Evolutionary conservation across 2,888 invertebrate species (phyloP), one percentile per base, ranked within the genome.

Genomic region (Pollenia labialis): DNA sequence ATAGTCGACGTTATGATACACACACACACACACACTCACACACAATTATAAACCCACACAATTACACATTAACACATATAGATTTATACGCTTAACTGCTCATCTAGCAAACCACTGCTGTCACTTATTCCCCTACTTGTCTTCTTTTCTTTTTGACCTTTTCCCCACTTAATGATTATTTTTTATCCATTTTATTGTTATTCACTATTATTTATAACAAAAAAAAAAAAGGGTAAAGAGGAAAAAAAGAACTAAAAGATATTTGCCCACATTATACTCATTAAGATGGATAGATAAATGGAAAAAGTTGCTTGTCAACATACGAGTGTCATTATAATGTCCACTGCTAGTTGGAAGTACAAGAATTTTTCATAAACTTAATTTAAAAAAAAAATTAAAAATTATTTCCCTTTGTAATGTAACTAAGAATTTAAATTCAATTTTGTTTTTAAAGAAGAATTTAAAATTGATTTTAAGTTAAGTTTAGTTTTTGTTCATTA

Each of bases 201-300:
- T 80, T 40, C 72, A 74, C 46, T 52, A 32, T 58, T 42, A 77
- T 69, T 46, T 68, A 32, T 54, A 7, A 64, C 11, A 18, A 12
- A 1, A 60, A 42, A n/a, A 48, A 56, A 12, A 50, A n/a, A 14
- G 18, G 23, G 32, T 32, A 32, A 32, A 32, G 6, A 66, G 10
- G 50, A 75, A 60, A 68, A 69, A 68, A 83, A 56, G 62, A 68
- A 85, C 68, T 71, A 68, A 87, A 84, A 84, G 84, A 76, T 81
- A 87, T 87, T 87, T 84, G 62, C 56, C 81, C 81, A 77, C 87
- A 87, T 87, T 87, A 72, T 60, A 64, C 86, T 87, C 83, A 87
- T 87, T 87, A 87, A 87, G 87, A 87, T 84, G 74, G 81, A 87
- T 81, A 76, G 84, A 68, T 71, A 84, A 80, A 84, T 80, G 84